A percentile compares a stretch with the other conserved stretches of the same genome.
These are phyloP conservation scores for Polyommatus icarus DNA, from an alignment of 2,888 invertebrate genomes.

Conservation along the genomic window DNA sequence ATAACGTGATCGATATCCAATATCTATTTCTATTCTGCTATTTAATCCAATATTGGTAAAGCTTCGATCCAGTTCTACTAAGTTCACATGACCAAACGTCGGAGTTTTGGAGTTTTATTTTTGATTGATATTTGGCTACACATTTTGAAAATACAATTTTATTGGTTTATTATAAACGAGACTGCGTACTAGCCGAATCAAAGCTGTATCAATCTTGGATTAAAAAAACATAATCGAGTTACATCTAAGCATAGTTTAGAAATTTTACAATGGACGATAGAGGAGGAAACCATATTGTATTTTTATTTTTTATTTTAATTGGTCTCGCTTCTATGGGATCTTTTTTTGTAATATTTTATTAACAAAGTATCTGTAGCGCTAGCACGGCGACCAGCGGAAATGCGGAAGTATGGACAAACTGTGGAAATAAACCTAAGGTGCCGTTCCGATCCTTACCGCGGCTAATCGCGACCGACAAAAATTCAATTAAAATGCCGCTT, in stretches of 20 bases:
- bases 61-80: neutral
- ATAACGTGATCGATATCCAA: neutral
- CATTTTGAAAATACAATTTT: neutral
- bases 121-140: too few species aligned
- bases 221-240: neutral
- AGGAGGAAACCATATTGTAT: neutral
- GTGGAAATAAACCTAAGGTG: too few species aligned
- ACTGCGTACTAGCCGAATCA: too few species aligned
- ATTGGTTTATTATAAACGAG: too few species aligned
- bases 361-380: neutral
- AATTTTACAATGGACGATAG: neutral
- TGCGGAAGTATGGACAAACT: too few species aligned
- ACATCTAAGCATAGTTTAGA: neutral
- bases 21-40: neutral
- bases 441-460: too few species aligned
- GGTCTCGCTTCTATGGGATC: neutral
- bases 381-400: too few species aligned
- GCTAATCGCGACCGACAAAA: too few species aligned
- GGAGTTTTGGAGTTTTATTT: too few species aligned
- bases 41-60: neutral
- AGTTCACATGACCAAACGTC: too few species aligned
- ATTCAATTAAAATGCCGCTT: too few species aligned
- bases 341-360: neutral
- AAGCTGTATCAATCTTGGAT: neutral
- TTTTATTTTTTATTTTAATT: neutral